Evolutionary conservation across 2,888 invertebrate genomes (phyloP).

Genomic region (Ochropleura leucogaster): DNA sequence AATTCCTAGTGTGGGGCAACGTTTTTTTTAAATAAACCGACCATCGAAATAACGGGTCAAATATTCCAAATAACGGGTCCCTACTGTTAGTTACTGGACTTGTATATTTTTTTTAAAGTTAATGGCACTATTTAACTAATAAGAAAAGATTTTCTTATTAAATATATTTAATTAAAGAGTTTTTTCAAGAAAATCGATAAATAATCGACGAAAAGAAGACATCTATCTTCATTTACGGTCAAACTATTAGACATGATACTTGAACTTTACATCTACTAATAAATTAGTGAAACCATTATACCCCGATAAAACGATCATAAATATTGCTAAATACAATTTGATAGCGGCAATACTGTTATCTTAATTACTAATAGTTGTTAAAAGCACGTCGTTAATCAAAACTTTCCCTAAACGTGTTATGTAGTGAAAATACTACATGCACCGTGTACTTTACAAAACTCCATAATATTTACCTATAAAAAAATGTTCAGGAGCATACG

Average conservation of each 20-base stretch:
- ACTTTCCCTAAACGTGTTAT: constrained; percentile 26
- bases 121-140: too few relatives aligned
- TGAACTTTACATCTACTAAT: constrained; percentile 18
- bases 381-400: constrained; percentile 30
- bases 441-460: neutral
- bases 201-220: neutral
- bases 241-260: constrained; percentile 14
- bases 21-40: too few relatives aligned
- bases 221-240: neutral
- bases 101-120: too few relatives aligned
- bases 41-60: too few relatives aligned
- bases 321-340: constrained; percentile 51
- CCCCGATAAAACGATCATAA: constrained; percentile 39
- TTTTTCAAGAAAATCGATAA: neutral
- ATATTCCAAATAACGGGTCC: too few relatives aligned
- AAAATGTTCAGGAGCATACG: too few relatives aligned
- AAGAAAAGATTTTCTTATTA: too few relatives aligned
- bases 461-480: too few relatives aligned
- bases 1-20: too few relatives aligned
- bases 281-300: constrained; percentile 21
- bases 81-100: too few relatives aligned
- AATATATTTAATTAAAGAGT: neutral
- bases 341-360: constrained; percentile 48
- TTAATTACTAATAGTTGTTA: constrained; percentile 45
- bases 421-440: neutral